Conservation (phyloP, 2,113 vertebrate species). For the Dicrurus megarhynchus region DNA sequence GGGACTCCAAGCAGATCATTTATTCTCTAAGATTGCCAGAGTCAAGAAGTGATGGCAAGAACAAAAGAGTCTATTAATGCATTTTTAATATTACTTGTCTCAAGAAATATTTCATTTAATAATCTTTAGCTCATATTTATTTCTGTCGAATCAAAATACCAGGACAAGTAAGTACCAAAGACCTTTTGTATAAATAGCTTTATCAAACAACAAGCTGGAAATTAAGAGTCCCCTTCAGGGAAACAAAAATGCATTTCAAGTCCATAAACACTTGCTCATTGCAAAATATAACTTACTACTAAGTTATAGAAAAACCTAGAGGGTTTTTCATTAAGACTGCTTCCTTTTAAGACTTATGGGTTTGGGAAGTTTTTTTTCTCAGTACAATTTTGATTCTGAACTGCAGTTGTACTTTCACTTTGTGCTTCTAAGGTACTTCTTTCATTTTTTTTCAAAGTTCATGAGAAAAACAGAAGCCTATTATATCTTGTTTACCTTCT, state of each 20-base stretch:
- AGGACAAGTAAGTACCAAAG: neutral
- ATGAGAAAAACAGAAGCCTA: neutral
- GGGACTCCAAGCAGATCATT: neutral
- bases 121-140: neutral
- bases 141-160: neutral
- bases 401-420: neutral
- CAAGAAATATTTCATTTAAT: neutral
- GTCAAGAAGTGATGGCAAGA: fast-evolving
- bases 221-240: neutral
- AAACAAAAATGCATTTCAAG: neutral
- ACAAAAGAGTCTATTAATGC: neutral
- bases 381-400: neutral
- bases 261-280: neutral
- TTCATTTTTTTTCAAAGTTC: neutral
- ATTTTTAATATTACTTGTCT: neutral
- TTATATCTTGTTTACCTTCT: neutral
- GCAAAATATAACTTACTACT: neutral
- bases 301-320: too few relatives aligned
- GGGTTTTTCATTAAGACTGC: neutral
- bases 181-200: neutral
- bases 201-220: neutral
- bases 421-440: neutral
- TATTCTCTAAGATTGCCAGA: neutral
- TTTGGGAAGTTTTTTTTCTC: fast-evolving
- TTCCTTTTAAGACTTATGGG: neutral